These are phyloP conservation scores for Mus pahari DNA, from an alignment of 2,113 vertebrate species.

Conservation along the genomic window DNA sequence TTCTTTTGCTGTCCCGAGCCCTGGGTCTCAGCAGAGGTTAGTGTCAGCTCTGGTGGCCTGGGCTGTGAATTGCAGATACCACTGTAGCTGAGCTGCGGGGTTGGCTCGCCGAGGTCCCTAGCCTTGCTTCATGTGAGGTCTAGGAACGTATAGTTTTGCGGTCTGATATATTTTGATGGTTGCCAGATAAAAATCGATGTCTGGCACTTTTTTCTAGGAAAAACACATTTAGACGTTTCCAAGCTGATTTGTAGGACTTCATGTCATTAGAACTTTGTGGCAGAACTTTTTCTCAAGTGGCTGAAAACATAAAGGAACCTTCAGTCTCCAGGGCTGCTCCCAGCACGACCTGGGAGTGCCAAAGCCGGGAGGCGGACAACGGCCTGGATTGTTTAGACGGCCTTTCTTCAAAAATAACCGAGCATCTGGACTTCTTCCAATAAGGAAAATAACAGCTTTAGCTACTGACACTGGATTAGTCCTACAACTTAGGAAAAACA, in stretches of 20 bases:
- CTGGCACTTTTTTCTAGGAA: slow-evolving; percentile 74
- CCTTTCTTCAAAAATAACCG: slow-evolving; percentile 65
- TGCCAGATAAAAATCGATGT: slow-evolving; percentile 76
- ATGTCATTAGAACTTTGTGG: slow-evolving; percentile 66
- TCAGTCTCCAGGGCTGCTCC: slow-evolving; percentile 68
- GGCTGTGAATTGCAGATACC: background rate
- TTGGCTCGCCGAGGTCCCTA: background rate
- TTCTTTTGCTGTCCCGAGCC: background rate
- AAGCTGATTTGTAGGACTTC: slow-evolving; percentile 73
- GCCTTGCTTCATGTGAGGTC: slow-evolving; percentile 39
- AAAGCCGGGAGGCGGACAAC: background rate
- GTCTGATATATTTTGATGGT: slow-evolving; percentile 66
- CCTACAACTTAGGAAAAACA: background rate
- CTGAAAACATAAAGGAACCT: slow-evolving; percentile 70
- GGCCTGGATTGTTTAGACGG: slow-evolving; percentile 35
- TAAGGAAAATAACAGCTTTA: slow-evolving; percentile 51
- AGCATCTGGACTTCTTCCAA: slow-evolving; percentile 22
- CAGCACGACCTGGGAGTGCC: slow-evolving; percentile 11
- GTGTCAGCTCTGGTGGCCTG: background rate
- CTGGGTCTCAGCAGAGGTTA: background rate
- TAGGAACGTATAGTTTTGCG: slow-evolving; percentile 69
- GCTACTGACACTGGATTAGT: background rate
- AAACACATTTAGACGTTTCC: slow-evolving; percentile 68
- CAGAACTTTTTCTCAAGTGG: slow-evolving; percentile 62
- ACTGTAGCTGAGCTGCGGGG: background rate